Evolutionary conservation across 2,113 vertebrate species (phyloP).

Genomic region (Pygathrix nemaeus): DNA sequence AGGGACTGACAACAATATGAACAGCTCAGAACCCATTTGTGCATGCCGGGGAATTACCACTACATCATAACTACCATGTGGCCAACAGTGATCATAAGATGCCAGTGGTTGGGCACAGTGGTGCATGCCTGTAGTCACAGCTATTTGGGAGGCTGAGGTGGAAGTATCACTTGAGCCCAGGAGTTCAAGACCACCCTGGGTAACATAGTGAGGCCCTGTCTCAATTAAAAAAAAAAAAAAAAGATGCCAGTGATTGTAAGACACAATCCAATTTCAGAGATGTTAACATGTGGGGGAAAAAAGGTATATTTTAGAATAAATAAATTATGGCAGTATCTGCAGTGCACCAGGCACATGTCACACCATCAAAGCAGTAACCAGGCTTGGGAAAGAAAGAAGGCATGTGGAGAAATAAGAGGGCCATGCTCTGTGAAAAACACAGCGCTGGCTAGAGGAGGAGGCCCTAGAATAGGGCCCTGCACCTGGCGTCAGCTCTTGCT

Average conservation of each 20-base stretch:
- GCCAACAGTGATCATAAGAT: not conserved
- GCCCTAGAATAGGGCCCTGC: not conserved
- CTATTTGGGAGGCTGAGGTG: no score
- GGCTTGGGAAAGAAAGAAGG: not conserved
- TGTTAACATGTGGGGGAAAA: slow-evolving; percentile 11
- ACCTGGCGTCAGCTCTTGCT: not conserved
- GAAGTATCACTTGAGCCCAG: no score
- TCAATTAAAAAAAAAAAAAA: no score
- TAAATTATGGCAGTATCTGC: not conserved
- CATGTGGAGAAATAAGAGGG: not conserved
- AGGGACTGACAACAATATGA: not conserved
- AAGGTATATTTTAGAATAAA: slow-evolving; percentile 3
- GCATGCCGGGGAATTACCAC: slow-evolving; percentile 17
- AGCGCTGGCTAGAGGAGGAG: not conserved
- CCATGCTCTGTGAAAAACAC: not conserved
- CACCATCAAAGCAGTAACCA: not conserved
- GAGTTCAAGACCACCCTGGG: no score
- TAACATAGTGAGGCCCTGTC: no score
- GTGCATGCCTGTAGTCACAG: no score
- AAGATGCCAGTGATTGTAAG: not conserved
- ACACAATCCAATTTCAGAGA: slow-evolving; percentile 32
- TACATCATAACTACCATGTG: slow-evolving; percentile 51
- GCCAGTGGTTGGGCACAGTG: not conserved
- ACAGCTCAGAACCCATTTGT: slow-evolving; percentile 44
- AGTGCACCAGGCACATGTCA: not conserved